Conservation (phyloP, 1,140 invertebrate genomes). For the Aphidius gifuensis region DNA sequence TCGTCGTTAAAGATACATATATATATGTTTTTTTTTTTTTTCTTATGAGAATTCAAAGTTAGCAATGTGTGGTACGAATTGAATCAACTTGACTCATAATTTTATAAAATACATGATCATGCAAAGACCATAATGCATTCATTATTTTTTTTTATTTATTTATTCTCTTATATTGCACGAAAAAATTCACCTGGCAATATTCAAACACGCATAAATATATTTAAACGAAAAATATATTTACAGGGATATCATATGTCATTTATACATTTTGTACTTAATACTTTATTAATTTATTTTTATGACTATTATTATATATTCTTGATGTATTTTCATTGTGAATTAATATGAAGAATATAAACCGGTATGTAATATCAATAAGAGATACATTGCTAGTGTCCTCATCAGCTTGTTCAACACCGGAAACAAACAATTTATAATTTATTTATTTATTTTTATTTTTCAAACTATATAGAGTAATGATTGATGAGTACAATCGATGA, state of each 20-base stretch:
- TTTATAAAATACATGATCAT: conserved; percentile 8
- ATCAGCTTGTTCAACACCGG: conserved; percentile 19
- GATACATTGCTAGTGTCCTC: conserved; percentile 6
- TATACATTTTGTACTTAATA: not conserved
- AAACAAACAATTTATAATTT: not conserved
- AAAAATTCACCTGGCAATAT: conserved; percentile 9
- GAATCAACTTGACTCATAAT: not conserved
- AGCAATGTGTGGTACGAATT: not conserved
- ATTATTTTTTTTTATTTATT: conserved; percentile 1
- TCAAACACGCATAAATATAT: not conserved
- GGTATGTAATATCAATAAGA: conserved; percentile 9
- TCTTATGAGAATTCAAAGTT: conserved; percentile 1
- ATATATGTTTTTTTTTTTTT: not conserved
- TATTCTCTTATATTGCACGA: conserved; percentile 1
- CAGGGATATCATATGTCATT: conserved; percentile 13
- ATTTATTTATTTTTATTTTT: too few species aligned
- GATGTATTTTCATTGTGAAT: conserved; percentile 3
- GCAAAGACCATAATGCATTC: too few species aligned
- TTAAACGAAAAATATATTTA: not conserved
- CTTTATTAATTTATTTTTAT: too few species aligned
- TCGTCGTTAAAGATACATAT: too few species aligned
- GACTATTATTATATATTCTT: not conserved
- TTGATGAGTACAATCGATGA: too few species aligned
- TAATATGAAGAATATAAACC: conserved; percentile 5
- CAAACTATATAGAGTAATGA: too few species aligned